Percentiles rank a stretch among this genome's conserved stretches.
Evolutionary conservation across 1,140 invertebrate genomes (phyloP).

Genomic region (Apis cerana): DNA sequence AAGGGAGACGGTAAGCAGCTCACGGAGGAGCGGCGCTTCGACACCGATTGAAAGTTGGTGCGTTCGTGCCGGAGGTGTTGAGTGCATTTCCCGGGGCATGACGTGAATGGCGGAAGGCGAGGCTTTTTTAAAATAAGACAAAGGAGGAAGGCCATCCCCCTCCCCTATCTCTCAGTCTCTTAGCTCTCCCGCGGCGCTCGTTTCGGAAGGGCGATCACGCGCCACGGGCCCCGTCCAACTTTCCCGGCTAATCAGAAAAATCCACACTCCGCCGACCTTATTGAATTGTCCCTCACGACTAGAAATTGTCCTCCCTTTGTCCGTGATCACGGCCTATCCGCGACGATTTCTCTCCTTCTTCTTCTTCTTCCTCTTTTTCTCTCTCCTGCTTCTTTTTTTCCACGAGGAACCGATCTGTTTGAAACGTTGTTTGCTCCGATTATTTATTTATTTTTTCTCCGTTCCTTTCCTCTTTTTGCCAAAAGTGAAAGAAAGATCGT

Average conservation of each 20-base stretch:
- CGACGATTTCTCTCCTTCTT: no score
- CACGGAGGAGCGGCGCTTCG: constrained; percentile 71
- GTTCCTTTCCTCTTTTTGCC: no score
- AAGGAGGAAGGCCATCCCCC: constrained; percentile 36
- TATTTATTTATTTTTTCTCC: no score
- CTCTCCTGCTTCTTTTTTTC: no score
- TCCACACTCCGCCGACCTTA: constrained; percentile 74
- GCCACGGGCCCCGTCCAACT: constrained; percentile 71
- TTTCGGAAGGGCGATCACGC: constrained; percentile 76
- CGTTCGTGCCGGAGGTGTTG: constrained; percentile 64
- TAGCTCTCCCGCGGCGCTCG: constrained; percentile 47
- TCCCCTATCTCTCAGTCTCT: constrained; percentile 1
- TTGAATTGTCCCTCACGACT: constrained; percentile 70
- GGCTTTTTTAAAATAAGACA: constrained; percentile 71
- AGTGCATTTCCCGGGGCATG: constrained; percentile 71
- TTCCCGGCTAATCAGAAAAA: constrained; percentile 78
- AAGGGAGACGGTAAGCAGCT: constrained; percentile 62
- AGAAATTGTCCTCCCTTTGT: not conserved
- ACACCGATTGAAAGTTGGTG: constrained; percentile 72
- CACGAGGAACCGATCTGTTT: no score
- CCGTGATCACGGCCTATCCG: constrained; percentile 31
- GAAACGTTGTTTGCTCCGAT: no score
- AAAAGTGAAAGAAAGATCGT: no score
- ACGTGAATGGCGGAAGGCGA: constrained; percentile 66
- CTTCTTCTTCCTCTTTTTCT: not conserved